Evolutionary conservation across 2,888 invertebrate genomes (phyloP).

Genomic region (Eurytoma californica): DNA sequence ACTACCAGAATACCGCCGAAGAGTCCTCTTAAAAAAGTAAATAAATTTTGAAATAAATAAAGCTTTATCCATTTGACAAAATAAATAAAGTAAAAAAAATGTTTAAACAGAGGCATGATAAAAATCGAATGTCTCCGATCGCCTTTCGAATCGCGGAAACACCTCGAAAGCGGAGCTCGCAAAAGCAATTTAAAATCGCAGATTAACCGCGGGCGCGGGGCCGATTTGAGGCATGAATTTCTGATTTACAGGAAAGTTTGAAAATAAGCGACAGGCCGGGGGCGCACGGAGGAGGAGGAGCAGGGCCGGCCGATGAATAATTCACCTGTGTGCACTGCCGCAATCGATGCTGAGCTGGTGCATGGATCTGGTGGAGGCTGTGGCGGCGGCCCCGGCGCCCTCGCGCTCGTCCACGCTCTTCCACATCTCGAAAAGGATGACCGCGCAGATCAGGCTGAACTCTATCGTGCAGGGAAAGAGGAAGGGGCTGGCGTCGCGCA

Average conservation of each 20-base stretch:
- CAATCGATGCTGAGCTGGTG: constrained; percentile 81
- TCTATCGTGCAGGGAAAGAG: constrained; percentile 94
- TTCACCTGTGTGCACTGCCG: constrained; percentile 84
- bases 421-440: constrained; percentile 89
- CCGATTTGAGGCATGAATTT: background rate
- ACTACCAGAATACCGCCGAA: constrained; percentile 84
- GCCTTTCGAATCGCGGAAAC: too few species aligned
- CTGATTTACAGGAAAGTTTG: too few species aligned
- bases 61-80: too few species aligned
- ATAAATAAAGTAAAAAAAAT: too few species aligned
- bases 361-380: constrained; percentile 71
- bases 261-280: too few species aligned
- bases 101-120: too few species aligned
- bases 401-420: constrained; percentile 82
- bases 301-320: constrained; percentile 7
- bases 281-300: too few species aligned
- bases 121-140: too few species aligned
- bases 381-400: constrained; percentile 69
- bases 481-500: constrained; percentile 83
- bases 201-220: background rate
- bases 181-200: too few species aligned
- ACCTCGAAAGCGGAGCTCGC: too few species aligned
- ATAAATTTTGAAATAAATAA: background rate
- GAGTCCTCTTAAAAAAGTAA: constrained; percentile 78
- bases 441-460: constrained; percentile 93